phyloP scores from a whole-genome alignment of 2,113 vertebrate genomes.

The Urocitellus parryii region DNA sequence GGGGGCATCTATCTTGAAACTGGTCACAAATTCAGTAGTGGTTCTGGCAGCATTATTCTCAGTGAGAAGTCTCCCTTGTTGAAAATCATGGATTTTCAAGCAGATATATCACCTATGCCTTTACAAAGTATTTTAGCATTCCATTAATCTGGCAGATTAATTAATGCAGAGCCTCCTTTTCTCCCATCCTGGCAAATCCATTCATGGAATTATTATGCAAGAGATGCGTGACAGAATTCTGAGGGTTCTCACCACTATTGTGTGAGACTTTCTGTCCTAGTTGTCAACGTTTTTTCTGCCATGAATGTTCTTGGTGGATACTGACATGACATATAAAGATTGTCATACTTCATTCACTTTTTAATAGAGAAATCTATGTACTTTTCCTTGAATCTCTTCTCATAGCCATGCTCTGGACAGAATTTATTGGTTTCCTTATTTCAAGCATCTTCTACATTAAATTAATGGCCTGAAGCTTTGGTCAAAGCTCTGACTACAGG shows the following conservation, averaged over 20 bases:
- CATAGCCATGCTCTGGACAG: background rate
- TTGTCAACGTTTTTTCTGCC: background rate
- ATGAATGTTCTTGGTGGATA: background rate
- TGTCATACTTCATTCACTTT: background rate
- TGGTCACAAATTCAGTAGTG: background rate
- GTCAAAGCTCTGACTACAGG: background rate
- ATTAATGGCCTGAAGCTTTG: background rate
- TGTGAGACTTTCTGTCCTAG: background rate
- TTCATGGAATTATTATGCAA: background rate
- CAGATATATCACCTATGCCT: too few species aligned
- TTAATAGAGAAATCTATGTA: too few species aligned
- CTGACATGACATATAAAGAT: background rate
- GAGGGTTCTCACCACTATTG: background rate
- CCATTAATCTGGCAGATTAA: too few species aligned
- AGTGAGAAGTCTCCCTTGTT: fast-evolving
- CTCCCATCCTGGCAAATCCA: background rate
- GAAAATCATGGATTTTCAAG: background rate
- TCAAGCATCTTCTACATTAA: background rate
- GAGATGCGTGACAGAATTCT: background rate
- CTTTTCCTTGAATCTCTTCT: background rate
- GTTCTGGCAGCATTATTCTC: background rate
- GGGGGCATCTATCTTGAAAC: background rate
- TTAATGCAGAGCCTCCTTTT: background rate
- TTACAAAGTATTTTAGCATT: too few species aligned
- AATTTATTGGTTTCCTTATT: background rate